phyloP scores from a whole-genome alignment of 2,113 vertebrate species.

The Corydoras sp. region DNA sequence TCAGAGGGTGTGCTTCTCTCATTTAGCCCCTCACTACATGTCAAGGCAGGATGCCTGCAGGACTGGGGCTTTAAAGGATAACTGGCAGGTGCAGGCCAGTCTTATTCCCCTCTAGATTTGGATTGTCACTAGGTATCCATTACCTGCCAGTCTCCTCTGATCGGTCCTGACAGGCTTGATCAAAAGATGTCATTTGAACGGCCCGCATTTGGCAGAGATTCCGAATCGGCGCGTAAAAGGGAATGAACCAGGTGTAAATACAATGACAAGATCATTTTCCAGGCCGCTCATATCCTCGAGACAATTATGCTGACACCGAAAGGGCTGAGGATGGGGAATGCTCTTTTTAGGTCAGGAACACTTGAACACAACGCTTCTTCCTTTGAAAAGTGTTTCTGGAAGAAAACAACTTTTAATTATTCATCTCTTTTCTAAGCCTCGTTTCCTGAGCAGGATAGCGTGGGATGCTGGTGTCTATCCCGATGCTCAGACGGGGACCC shows the following conservation, averaged over 20 bases:
- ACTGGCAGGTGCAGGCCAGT: slow-evolving; percentile 96
- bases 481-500: too few relatives aligned
- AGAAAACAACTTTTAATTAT: slow-evolving; percentile 29
- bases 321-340: slow-evolving; percentile 13
- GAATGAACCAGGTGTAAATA: slow-evolving; percentile 99
- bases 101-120: slow-evolving; percentile 97
- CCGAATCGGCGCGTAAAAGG: slow-evolving; percentile 93
- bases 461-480: too few relatives aligned
- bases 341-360: slow-evolving; percentile 11
- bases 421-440: too few relatives aligned
- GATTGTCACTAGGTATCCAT: slow-evolving; percentile 99
- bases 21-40: slow-evolving; percentile 87
- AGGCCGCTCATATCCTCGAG: slow-evolving; percentile 96
- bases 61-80: slow-evolving; percentile 93
- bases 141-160: slow-evolving; percentile 99
- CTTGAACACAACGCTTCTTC: neutral
- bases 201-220: slow-evolving; percentile 91
- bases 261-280: slow-evolving; percentile 99
- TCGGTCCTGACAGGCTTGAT: slow-evolving; percentile 99
- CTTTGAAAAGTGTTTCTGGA: slow-evolving; percentile 74
- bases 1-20: slow-evolving; percentile 83
- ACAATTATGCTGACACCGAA: slow-evolving; percentile 97
- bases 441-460: too few relatives aligned
- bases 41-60: slow-evolving; percentile 82
- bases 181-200: slow-evolving; percentile 93